Evolutionary conservation across 2,113 vertebrate species (phyloP).

Genomic region (Prunella fulvescens): DNA sequence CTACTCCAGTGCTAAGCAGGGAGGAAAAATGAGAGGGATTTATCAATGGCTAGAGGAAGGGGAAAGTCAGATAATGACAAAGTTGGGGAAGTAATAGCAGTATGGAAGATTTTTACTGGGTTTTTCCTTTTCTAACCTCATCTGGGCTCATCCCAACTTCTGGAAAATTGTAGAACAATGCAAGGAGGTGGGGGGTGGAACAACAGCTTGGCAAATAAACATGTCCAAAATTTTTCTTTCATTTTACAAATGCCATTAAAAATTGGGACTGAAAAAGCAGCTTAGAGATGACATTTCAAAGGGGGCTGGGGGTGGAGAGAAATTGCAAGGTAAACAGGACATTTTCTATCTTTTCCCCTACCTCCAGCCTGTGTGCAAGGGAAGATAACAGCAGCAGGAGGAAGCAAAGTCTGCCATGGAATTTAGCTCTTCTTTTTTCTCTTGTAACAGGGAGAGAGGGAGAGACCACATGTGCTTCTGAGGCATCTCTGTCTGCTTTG

Average conservation of each 20-base stretch:
- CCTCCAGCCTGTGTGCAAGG: slow-evolving; percentile 43
- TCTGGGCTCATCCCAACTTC: not conserved
- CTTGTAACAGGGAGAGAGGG: not conserved
- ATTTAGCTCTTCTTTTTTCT: slow-evolving; percentile 45
- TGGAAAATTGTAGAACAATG: not conserved
- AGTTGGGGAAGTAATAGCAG: not conserved
- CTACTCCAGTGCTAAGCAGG: not conserved
- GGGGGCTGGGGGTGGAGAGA: not conserved
- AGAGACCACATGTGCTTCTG: slow-evolving; percentile 55
- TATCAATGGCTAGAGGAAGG: not conserved
- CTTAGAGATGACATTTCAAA: slow-evolving; percentile 52
- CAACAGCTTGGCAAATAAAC: not conserved
- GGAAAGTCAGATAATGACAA: not conserved
- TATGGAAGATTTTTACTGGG: not conserved
- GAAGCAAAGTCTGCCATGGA: slow-evolving; percentile 46
- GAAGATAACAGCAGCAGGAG: slow-evolving; percentile 61
- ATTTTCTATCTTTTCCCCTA: slow-evolving; percentile 37
- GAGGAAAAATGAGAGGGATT: not conserved
- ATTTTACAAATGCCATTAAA: slow-evolving; percentile 35
- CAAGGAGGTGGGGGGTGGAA: not conserved
- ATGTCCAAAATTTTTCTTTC: not conserved
- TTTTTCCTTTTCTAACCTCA: not conserved
- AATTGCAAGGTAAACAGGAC: slow-evolving; percentile 53
- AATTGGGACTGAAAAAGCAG: slow-evolving; percentile 16
- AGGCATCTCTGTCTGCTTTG: slow-evolving; percentile 61